A percentile compares a stretch with the other conserved stretches of the same genome.
phyloP scores from a whole-genome alignment of 2,113 vertebrate species.

The Apteryx owenii region DNA sequence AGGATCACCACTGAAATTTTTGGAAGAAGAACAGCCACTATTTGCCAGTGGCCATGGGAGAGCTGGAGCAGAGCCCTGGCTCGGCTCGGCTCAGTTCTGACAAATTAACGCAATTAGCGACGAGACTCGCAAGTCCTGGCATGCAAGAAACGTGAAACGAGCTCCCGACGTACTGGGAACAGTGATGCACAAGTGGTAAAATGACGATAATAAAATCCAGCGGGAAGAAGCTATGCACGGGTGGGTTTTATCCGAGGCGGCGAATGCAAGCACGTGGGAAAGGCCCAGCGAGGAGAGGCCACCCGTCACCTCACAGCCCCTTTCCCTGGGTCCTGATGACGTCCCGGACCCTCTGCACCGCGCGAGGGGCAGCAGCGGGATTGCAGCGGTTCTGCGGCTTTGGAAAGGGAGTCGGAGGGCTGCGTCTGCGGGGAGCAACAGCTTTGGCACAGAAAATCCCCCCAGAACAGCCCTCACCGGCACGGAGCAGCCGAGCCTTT shows the following conservation, averaged over 20 bases:
- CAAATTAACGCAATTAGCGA: not conserved
- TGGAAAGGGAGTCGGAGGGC: too few relatives aligned
- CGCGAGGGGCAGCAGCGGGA: too few relatives aligned
- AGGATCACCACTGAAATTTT: not conserved
- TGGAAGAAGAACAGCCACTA: not conserved
- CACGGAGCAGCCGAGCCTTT: not conserved
- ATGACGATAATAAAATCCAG: not conserved
- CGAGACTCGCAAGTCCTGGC: not conserved
- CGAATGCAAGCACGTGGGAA: too few relatives aligned
- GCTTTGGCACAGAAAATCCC: not conserved
- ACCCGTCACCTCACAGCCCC: too few relatives aligned
- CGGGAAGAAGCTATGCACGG: not conserved
- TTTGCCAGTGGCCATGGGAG: not conserved
- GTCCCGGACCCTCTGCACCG: too few relatives aligned
- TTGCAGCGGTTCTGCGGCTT: too few relatives aligned
- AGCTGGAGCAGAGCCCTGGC: not conserved
- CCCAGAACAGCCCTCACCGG: not conserved
- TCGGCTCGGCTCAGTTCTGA: not conserved
- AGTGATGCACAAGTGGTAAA: accelerated
- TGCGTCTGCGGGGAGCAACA: not conserved
- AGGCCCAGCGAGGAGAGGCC: too few relatives aligned
- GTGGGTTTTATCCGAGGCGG: not conserved
- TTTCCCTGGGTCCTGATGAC: too few relatives aligned
- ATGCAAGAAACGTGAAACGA: accelerated
- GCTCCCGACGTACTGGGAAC: accelerated